Conservation (phyloP, 1,140 invertebrate species). For the Drosophila tsacasi region DNA sequence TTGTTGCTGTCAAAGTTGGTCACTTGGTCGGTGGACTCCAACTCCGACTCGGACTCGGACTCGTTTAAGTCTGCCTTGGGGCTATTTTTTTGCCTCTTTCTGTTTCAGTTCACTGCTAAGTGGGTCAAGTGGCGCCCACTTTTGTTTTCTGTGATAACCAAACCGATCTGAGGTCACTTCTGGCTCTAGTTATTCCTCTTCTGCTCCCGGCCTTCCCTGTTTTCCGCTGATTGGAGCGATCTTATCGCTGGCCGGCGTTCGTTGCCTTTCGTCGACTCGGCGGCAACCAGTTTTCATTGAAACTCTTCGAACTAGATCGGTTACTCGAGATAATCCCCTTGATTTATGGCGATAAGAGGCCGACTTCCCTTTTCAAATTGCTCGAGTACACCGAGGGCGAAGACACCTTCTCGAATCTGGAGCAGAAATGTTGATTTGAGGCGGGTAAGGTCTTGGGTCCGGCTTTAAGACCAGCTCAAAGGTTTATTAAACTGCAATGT, state of each 20-base stretch:
- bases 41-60: conserved; percentile 9
- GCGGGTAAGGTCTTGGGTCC: background rate
- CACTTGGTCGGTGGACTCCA: conserved; percentile 59
- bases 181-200: conserved; percentile 18
- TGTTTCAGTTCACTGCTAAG: conserved; percentile 46
- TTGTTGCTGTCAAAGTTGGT: conserved; percentile 82
- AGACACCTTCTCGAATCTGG: conserved; percentile 18
- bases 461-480: conserved; percentile 1
- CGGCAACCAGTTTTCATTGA: conserved; percentile 39
- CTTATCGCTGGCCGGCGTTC: conserved; percentile 31
- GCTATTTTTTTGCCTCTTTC: conserved; percentile 29
- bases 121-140: conserved; percentile 79
- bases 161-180: conserved; percentile 60
- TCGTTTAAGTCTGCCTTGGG: conserved; percentile 21
- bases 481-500: conserved; percentile 8
- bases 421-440: conserved; percentile 23
- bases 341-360: conserved; percentile 50
- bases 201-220: conserved; percentile 44
- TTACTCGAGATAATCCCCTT: conserved; percentile 44
- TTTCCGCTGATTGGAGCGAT: conserved; percentile 41
- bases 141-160: conserved; percentile 81
- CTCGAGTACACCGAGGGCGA: conserved; percentile 15
- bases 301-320: conserved; percentile 43
- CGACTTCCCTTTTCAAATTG: conserved; percentile 46
- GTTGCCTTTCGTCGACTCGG: conserved; percentile 8